Evolutionary conservation across 1,140 invertebrate species (phyloP).

Genomic region (Ruditapes philippinarum): DNA sequence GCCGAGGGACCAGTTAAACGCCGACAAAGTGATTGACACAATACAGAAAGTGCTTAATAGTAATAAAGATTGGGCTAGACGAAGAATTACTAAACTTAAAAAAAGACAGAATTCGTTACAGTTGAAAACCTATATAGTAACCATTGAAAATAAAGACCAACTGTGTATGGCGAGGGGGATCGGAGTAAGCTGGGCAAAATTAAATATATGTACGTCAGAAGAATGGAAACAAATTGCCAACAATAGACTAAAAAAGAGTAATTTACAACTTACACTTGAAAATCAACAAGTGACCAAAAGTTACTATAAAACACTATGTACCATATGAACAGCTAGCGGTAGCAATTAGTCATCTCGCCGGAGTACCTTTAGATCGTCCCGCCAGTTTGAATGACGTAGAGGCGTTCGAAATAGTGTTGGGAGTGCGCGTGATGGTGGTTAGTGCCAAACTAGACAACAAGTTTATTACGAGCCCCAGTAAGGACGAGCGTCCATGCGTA

Average conservation of each 20-base stretch:
- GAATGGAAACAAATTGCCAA: conserved; percentile 10
- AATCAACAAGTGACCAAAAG: not conserved
- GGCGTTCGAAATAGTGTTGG: not conserved
- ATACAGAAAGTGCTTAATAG: too few species aligned
- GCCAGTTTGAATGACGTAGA: not conserved
- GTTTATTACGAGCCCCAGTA: not conserved
- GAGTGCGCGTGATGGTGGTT: conserved; percentile 27
- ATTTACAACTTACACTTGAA: not conserved
- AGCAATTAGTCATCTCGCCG: not conserved
- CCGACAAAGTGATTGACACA: too few species aligned
- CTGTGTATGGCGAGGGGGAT: conserved; percentile 34
- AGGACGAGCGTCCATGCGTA: not conserved
- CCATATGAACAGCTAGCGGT: not conserved
- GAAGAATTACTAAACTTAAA: not conserved
- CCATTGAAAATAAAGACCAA: not conserved
- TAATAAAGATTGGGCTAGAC: not conserved
- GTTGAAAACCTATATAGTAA: not conserved
- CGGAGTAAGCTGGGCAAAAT: not conserved
- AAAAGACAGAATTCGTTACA: not conserved
- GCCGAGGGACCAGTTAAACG: not conserved
- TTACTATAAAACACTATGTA: not conserved
- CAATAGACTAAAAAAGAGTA: not conserved
- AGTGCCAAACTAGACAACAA: conserved; percentile 20
- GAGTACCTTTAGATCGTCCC: not conserved
- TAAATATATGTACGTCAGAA: not conserved